Conservation (phyloP, 2,797 vertebrate genomes). For the Mormyrops attenuatus region DNA sequence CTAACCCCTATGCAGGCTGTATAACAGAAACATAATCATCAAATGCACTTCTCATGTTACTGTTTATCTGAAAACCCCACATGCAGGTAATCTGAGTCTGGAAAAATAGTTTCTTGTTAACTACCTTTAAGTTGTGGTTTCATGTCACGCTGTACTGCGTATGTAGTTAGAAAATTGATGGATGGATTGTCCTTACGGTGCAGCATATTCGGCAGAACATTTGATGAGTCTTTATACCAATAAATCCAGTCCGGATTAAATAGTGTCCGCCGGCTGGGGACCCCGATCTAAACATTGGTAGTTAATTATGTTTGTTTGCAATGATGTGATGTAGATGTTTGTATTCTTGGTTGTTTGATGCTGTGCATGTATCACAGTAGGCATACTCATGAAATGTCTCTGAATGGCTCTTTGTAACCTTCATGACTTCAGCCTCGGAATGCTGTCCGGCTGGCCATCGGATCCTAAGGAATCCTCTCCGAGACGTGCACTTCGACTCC, state of each 20-base stretch:
- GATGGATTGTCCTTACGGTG: not conserved
- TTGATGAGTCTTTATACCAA: not conserved
- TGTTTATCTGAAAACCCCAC: not conserved
- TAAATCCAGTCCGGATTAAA: not conserved
- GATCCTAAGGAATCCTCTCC: constrained; percentile 51
- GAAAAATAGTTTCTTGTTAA: not conserved
- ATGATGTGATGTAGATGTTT: not conserved
- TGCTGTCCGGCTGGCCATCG: constrained; percentile 61
- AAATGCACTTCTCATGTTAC: not conserved
- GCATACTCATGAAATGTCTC: not conserved
- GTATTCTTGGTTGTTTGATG: not conserved
- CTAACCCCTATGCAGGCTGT: not conserved
- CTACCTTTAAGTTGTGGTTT: not conserved
- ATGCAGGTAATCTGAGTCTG: not conserved
- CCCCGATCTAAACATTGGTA: not conserved
- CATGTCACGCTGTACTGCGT: constrained; percentile 19
- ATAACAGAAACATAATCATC: not conserved
- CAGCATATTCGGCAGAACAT: not conserved
- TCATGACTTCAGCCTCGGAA: constrained; percentile 59
- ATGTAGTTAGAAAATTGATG: not conserved
- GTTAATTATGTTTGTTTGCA: not conserved
- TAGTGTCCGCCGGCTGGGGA: not conserved
- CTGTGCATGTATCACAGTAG: not conserved
- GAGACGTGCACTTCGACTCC: constrained; percentile 69
- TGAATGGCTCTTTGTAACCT: not conserved